Conservation (phyloP, 2,113 vertebrate genomes). For the Ailuropoda melanoleuca region DNA sequence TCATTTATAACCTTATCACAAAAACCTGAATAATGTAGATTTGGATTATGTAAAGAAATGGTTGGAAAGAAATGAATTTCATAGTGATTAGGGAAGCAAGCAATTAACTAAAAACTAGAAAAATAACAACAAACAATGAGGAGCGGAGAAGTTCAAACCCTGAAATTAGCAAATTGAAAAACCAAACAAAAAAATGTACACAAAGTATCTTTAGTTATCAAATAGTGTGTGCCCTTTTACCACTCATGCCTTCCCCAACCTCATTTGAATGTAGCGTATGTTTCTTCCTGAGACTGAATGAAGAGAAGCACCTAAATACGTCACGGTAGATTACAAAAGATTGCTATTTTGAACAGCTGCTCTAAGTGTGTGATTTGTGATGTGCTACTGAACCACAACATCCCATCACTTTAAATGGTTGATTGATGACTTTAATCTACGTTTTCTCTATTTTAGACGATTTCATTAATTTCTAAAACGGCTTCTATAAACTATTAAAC, state of each 20-base stretch:
- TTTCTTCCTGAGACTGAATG: not conserved
- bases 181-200: not conserved
- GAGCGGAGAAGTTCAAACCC: not conserved
- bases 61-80: not conserved
- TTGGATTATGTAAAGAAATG: not conserved
- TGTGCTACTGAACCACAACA: not conserved
- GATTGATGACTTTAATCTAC: not conserved
- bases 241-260: not conserved
- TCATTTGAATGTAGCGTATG: not conserved
- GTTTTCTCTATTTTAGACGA: not conserved
- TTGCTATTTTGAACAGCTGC: constrained; percentile 9
- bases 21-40: not conserved
- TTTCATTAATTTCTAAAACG: constrained; percentile 70
- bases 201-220: not conserved
- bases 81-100: not conserved
- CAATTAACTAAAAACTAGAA: constrained; percentile 10
- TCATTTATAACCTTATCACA: not conserved
- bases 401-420: constrained; percentile 50
- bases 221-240: not conserved
- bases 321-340: not conserved
- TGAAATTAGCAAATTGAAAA: not conserved
- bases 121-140: not conserved
- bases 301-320: not conserved
- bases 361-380: constrained; percentile 56
- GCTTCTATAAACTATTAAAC: constrained; percentile 56